Evolutionary conservation across 2,888 invertebrate species (phyloP), one percentile per base, ranked within the genome.

Genomic region (Opisthograptis luteolata): DNA sequence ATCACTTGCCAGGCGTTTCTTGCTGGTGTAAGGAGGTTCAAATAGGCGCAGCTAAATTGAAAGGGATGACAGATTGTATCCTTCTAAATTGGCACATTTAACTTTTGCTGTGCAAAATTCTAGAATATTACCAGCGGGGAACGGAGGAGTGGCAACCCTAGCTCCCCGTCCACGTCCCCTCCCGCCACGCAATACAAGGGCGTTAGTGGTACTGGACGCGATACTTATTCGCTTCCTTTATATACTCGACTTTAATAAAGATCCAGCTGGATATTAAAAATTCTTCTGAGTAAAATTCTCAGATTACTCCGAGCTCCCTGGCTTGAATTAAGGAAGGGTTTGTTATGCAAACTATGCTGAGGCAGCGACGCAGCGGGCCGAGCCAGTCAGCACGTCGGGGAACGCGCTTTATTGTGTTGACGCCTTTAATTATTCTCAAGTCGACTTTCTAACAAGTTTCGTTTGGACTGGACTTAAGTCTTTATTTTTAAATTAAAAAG

Each of bases 231-330:
- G 37, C 55, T 76, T 72, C 68, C 68, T 65, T 76, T 76, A 70
- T 75, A 67, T 68, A 70, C 66, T 65, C 60, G 68, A 73, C 66
- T 80, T 84, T 84, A 84, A 84, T 85, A 86, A 85, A 84, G 83
- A 79, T 77, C 73, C 68, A 50, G 62, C 73, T 68, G 69, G 72
- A 82, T 87, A 87, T 87, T 86, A 87, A 87, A 80, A 87, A 87
- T 82, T 81, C 81, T 74, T 79, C 71, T 65, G 68, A 64, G 70
- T 68, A 69, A 67, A 66, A 64, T 66, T 68, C 68, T 51, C 58
- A 65, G 75, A 74, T 76, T 70, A 73, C 67, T 51, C 24, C 50
- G 35, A 44, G 40, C 30, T 35, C 40, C 31, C 32, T 37, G 42
- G 49, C 27, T 43, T 37, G 70, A 71, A 71, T 74, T 75, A 73